Base-by-base conservation (phyloP, 1,140 invertebrate species). In the Stenopsyche tienmushanensis region DNA sequence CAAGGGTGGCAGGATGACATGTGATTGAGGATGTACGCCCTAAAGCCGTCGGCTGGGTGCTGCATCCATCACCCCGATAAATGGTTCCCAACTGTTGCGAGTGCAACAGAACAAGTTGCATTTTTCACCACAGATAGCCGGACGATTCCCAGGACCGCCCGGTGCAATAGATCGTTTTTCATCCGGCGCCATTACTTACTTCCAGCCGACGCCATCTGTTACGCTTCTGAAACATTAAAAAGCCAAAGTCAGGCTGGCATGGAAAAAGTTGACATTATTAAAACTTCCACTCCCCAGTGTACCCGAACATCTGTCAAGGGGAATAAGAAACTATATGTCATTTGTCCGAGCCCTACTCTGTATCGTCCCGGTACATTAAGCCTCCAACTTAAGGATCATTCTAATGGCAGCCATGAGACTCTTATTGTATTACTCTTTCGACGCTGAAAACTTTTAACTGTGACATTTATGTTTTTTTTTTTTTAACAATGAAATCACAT, bases 211-310 rank as follows among this genome's bases (percentile, higher is more conserved):
- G 29, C 54, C 64, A 65, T 50, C 55, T 65, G 55, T 65, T 65
- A 65, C 64, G 15, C 47, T 39, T 42, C 64, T 39, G 45, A 41
- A 65, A 60, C 64, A 65, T 65, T 65, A 65, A 65, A 65, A 59
- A 63, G 34, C 64, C 29, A 13, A 34, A 34, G 29, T 13, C 29
- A 13, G 13, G 29, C 29, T 34, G 29, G 29, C 29, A 13, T 15
- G 26, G 57, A 65, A 65, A 65, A 65, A 42, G 47, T 52, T 65
- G 64, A 60, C 64, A 65, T 65, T 65, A 65, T 65, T 65, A 65
- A 65, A 65, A 65, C 64, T 65, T 65, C 64, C 45, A 65, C 59
- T 52, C 47, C 29, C 29, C 42, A 34, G 54, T 65, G 54, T 47
- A 65, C 47, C 29, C 13, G 5, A 59, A 65, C 64, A 59, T 59